Conservation (phyloP, 53 echinoderm and acorn worm species). For the Astropecten irregularis region DNA sequence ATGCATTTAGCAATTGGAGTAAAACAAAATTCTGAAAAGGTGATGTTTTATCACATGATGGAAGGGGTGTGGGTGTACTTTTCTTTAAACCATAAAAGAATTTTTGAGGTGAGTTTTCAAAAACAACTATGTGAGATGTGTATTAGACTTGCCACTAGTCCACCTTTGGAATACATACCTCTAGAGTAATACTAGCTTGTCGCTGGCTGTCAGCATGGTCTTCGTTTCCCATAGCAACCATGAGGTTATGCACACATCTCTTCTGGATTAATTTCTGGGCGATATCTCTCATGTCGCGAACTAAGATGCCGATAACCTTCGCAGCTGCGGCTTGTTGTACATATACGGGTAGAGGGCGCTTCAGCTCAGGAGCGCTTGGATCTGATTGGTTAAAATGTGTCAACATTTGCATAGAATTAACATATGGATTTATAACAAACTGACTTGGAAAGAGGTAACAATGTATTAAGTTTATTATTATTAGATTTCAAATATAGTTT, state of each 20-base stretch:
- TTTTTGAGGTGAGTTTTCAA: too few relatives aligned
- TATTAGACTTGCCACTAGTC: too few relatives aligned
- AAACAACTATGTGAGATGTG: too few relatives aligned
- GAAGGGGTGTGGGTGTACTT: too few relatives aligned
- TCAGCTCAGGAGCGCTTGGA: conserved; percentile 88
- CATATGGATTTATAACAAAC: too few relatives aligned
- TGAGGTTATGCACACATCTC: conserved; percentile 78
- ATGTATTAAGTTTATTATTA: too few relatives aligned
- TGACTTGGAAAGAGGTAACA: too few relatives aligned
- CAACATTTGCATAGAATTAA: neutral
- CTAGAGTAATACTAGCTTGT: conserved; percentile 94
- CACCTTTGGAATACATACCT: conserved; percentile 57
- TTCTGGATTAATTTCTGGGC: conserved; percentile 90
- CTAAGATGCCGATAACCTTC: conserved; percentile 87
- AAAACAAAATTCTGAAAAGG: too few relatives aligned
- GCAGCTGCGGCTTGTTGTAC: conserved; percentile 94
- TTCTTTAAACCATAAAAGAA: too few relatives aligned
- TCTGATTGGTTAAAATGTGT: conserved; percentile 41
- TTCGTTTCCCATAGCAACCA: conserved; percentile 97
- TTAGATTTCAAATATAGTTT: too few relatives aligned
- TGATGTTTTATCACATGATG: too few relatives aligned
- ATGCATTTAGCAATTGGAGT: too few relatives aligned
- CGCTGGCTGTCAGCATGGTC: conserved; percentile 95
- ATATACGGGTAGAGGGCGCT: conserved; percentile 92
- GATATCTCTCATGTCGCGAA: conserved; percentile 68